Percentiles rank a stretch among this genome's conserved stretches.
These are phyloP conservation scores for Xenotilapia longispinis DNA, from an alignment of 2,113 vertebrate genomes.

Conservation along the genomic window DNA sequence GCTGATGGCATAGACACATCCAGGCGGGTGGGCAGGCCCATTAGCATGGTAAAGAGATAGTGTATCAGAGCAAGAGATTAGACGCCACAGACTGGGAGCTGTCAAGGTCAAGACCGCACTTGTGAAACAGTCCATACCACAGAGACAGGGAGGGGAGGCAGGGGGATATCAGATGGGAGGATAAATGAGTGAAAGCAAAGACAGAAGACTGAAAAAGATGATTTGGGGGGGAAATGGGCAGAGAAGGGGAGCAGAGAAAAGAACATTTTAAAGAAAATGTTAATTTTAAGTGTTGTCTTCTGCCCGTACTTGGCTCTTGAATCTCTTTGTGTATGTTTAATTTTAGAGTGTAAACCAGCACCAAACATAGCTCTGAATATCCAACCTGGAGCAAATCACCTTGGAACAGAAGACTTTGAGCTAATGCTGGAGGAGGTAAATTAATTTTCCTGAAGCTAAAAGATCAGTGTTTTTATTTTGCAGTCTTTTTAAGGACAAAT, in stretches of 20 bases:
- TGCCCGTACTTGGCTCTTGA: background rate
- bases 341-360: conserved; percentile 63
- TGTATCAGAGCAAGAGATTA: conserved; percentile 71
- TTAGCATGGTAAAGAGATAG: conserved; percentile 75
- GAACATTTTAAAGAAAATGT: background rate
- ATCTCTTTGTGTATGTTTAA: background rate
- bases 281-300: background rate
- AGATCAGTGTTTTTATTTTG: background rate
- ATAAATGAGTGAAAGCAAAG: background rate
- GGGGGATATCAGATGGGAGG: conserved; percentile 5
- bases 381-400: conserved; percentile 79
- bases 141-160: conserved; percentile 5
- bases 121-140: conserved; percentile 61
- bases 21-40: conserved; percentile 46
- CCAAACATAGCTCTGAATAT: conserved; percentile 81
- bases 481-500: background rate
- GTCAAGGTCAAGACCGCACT: conserved; percentile 73
- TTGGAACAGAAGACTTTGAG: conserved; percentile 75
- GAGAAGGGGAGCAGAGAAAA: conserved; percentile 7
- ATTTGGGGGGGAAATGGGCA: background rate
- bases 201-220: background rate
- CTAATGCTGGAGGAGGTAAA: conserved; percentile 82
- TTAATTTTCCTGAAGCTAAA: background rate
- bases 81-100: conserved; percentile 63
- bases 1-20: conserved; percentile 62